Percentiles rank a stretch among this genome's conserved stretches.
These are phyloP conservation scores for Malurus cyaneus DNA, from an alignment of 2,113 vertebrate species.

Conservation along the genomic window DNA sequence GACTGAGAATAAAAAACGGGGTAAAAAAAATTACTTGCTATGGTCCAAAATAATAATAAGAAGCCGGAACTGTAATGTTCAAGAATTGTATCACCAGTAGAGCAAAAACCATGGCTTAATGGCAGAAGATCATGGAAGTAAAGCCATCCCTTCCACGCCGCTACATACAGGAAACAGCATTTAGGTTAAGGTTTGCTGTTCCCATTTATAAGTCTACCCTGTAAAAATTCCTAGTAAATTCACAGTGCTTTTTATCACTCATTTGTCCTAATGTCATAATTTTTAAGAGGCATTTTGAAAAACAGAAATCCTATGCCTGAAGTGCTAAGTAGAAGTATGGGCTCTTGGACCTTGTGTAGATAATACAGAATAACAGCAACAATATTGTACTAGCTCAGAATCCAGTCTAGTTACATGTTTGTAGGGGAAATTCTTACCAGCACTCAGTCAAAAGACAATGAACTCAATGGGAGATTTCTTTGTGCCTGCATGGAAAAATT, in stretches of 20 bases:
- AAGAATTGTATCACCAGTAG: neutral
- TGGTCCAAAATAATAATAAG: neutral
- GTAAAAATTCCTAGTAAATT: neutral
- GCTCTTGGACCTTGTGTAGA: neutral
- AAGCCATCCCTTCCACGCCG: neutral
- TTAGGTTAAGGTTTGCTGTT: neutral
- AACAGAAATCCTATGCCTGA: neutral
- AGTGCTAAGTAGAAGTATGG: neutral
- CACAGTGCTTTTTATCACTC: neutral
- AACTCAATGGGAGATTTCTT: conserved; percentile 17
- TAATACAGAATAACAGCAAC: neutral
- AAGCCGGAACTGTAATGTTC: neutral
- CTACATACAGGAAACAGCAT: neutral
- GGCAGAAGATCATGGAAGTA: neutral
- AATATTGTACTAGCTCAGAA: neutral
- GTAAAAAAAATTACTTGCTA: neutral
- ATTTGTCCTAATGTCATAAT: neutral
- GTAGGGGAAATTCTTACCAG: neutral
- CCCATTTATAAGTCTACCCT: neutral
- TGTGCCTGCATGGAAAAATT: neutral
- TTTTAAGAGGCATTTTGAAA: neutral
- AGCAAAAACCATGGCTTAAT: neutral
- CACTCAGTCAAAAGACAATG: neutral
- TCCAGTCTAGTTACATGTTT: neutral
- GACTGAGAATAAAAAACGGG: neutral